Base-by-base conservation (phyloP, 1,140 invertebrate species). In the Zaprionus gabonicus region DNA sequence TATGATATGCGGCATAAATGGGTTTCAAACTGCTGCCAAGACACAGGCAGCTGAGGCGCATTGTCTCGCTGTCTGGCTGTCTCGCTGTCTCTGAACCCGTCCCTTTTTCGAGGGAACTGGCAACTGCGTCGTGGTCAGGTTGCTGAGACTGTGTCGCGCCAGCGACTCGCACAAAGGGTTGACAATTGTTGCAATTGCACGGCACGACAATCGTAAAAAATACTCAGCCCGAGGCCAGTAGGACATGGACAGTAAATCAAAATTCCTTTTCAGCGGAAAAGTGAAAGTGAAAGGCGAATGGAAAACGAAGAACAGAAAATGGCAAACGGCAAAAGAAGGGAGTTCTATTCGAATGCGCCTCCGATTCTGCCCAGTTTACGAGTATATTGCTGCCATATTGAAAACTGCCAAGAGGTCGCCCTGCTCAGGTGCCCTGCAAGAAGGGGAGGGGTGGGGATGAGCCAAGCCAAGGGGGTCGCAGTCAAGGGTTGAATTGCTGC, bases 1-100 rank as follows among this genome's bases (percentile, higher is more conserved):
- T 88, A 88, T 80, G 85, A 90, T 90, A 82, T 81, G 86, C 85
- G 85, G 78, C 81, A 77, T 88, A 88, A 88, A 88, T 90, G 85
- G 79, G 90, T 90, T 88, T 82, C 51, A 75, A 85, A 81, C 75
- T 88, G 78, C 81, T 88, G 83, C 67, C 81, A 85, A 51, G 13
- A 51, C 88, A 88, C 81, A 85, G 79, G 81, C 85, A 88, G 85
- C 85, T 82, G 81, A 82, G 75, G 20, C 72, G 41, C 69, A 76
- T 85, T 88, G 84, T 51, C 46, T 51, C 46, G 83, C 69, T 44
- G 13, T 46, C 41, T 17, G 6, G 2, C 41, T n/a, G 66, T n/a
- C 36, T 23, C 1, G 1, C 23, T 23, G 23, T 23, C 23, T 15
- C 38, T 20, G 25, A 62, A 41, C 36, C 31, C 57, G 31, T 76